A percentile compares a stretch with the other conserved stretches of the same genome.
Evolutionary conservation across 2,797 vertebrate species (phyloP).

Genomic region (Graptemys geographica): DNA sequence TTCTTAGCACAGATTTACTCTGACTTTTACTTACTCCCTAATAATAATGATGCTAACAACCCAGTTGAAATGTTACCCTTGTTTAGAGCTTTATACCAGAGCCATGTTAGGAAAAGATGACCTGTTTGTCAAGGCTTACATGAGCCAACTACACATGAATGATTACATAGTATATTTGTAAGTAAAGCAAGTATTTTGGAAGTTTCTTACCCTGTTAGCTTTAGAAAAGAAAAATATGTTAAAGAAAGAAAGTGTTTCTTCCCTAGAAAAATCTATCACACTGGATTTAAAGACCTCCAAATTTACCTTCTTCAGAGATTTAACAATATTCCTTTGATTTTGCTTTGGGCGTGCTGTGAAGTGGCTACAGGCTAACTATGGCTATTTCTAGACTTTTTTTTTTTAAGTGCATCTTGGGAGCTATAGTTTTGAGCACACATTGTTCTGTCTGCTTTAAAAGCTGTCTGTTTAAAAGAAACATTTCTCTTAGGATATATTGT

Average conservation of each 20-base stretch:
- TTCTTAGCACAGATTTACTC: background rate
- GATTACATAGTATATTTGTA: background rate
- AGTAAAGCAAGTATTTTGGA: background rate
- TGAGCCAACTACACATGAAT: background rate
- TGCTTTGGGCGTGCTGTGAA: background rate
- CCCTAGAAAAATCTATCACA: background rate
- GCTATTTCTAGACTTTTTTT: background rate
- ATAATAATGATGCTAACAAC: background rate
- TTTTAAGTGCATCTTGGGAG: background rate
- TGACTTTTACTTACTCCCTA: background rate
- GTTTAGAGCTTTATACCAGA: background rate
- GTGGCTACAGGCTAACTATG: background rate
- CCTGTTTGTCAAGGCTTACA: background rate
- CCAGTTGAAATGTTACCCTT: background rate
- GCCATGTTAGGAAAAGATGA: background rate
- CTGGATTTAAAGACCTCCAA: background rate
- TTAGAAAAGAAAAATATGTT: background rate
- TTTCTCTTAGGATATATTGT: background rate
- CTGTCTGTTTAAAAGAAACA: slow-evolving; percentile 1
- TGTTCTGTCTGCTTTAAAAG: background rate
- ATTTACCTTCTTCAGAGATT: background rate
- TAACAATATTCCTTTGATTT: background rate
- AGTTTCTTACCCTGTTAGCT: background rate
- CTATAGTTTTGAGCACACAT: background rate
- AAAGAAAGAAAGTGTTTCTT: fast-evolving